These are phyloP conservation scores for Leptothorax acervorum DNA, from an alignment of 2,888 invertebrate genomes.

Conservation along the genomic window DNA sequence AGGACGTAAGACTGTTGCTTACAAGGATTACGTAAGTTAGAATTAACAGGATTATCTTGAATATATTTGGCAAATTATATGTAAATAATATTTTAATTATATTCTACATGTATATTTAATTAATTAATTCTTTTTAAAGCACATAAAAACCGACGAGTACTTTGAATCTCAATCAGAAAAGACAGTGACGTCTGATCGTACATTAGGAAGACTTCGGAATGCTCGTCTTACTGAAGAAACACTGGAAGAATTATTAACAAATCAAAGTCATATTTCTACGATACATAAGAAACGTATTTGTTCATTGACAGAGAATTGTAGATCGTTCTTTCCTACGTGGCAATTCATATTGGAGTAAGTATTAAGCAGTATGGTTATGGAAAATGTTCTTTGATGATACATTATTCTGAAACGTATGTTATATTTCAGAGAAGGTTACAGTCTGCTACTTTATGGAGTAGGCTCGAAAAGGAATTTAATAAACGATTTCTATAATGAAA, in stretches of 20 bases:
- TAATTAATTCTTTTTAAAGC: constrained; percentile 65
- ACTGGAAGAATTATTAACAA: constrained; percentile 87
- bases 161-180: constrained; percentile 83
- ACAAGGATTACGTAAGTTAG: constrained; percentile 79
- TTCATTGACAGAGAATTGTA: constrained; percentile 65
- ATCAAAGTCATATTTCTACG: constrained; percentile 86
- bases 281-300: constrained; percentile 87
- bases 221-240: constrained; percentile 90
- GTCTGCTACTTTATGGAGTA: constrained; percentile 94
- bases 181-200: constrained; percentile 91
- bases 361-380: constrained; percentile 17
- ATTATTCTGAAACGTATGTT: constrained; percentile 36
- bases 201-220: constrained; percentile 91
- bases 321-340: constrained; percentile 90
- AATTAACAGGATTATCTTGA: neutral
- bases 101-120: constrained; percentile 15
- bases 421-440: constrained; percentile 93
- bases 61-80: neutral
- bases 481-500: constrained; percentile 90
- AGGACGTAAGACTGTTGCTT: constrained; percentile 68
- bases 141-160: constrained; percentile 82
- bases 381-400: constrained; percentile 20
- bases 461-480: constrained; percentile 95
- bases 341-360: constrained; percentile 87
- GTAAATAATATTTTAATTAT: constrained; percentile 26